Base-by-base conservation (phyloP, 2,113 vertebrate genomes). In the Lepus timidus region DNA sequence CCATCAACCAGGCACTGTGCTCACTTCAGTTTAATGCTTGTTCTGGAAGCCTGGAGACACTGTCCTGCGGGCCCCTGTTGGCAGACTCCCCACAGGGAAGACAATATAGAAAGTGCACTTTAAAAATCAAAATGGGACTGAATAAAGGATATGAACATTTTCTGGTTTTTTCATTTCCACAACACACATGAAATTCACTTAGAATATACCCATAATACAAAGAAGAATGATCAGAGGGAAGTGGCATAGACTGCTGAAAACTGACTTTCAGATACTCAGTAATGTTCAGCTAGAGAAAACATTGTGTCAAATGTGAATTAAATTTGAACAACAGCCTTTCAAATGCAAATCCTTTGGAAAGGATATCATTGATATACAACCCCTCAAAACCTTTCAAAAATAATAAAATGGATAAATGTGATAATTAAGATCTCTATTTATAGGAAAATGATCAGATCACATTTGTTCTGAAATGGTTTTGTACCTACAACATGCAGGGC, bases 301-400 rank as follows among this genome's bases (percentile, higher is more conserved):
- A 82, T 85, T 78, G 25, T 92, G 96, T 96, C 89, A 97, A 98
- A 97, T 79, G 64, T 94, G 96, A 97, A 98, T 97, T 92, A 97
- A 97, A 96, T 97, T 96, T 98, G 95, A 97, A 96, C 96, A 97
- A 94, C 95, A 75, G 83, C 95, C 97, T 98, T 98, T 98, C 96
- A 98, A 98, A 98, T 97, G 98, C 92, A 98, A 98, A 98, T 97
- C 91, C 1, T 96, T 96, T 58, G 2, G 78, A 97, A 95, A 36
- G 67, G 90, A 44, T 93, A 84, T 96, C 97, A 97, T 84, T 97
- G 94, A 86, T 97, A 96, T 96, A 97, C 91, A 97, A 98, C 95
- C 97, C 96, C 93, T 62, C 78, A 96, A 97, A 97, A 75, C 81
- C 97, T 97, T 97, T 91, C 84, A 93, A 96, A 61, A 97, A 83